Conservation (phyloP, 2,113 vertebrate genomes). For the Tyto alba region DNA sequence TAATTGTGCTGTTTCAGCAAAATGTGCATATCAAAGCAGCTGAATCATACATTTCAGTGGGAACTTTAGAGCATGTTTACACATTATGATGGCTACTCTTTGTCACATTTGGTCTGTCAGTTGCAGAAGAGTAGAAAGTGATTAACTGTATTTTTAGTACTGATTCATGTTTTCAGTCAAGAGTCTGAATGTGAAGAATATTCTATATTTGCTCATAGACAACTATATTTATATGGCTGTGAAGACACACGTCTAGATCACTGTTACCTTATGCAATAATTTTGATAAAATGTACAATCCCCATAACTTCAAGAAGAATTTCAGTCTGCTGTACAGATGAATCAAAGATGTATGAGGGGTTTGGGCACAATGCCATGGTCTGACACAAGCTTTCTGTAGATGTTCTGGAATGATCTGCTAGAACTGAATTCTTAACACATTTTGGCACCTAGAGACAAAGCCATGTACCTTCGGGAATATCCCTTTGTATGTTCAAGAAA, state of each 20-base stretch:
- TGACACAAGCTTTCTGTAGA: neutral
- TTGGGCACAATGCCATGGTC: neutral
- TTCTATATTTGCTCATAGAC: conserved; percentile 15
- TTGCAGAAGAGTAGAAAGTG: conserved; percentile 21
- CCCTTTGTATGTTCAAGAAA: neutral
- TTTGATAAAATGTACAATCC: neutral
- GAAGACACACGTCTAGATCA: neutral
- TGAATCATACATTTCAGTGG: conserved; percentile 44
- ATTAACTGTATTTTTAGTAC: conserved; percentile 53
- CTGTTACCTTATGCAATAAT: neutral
- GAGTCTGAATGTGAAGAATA: neutral
- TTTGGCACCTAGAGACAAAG: neutral
- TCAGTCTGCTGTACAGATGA: neutral
- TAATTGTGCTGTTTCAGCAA: conserved; percentile 66
- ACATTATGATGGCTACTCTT: conserved; percentile 3
- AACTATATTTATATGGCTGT: neutral
- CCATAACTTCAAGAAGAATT: neutral
- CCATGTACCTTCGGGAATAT: neutral
- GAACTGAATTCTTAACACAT: neutral
- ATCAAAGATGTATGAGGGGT: neutral
- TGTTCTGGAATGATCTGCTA: neutral
- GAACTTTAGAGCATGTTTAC: conserved; percentile 5
- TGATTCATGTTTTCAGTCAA: conserved; percentile 8
- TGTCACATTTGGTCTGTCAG: conserved; percentile 29
- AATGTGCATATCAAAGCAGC: conserved; percentile 54